Percentiles rank a stretch among this genome's conserved stretches.
These are phyloP conservation scores for Sardinella longiceps DNA, from an alignment of 2,797 vertebrate species.

Conservation along the genomic window DNA sequence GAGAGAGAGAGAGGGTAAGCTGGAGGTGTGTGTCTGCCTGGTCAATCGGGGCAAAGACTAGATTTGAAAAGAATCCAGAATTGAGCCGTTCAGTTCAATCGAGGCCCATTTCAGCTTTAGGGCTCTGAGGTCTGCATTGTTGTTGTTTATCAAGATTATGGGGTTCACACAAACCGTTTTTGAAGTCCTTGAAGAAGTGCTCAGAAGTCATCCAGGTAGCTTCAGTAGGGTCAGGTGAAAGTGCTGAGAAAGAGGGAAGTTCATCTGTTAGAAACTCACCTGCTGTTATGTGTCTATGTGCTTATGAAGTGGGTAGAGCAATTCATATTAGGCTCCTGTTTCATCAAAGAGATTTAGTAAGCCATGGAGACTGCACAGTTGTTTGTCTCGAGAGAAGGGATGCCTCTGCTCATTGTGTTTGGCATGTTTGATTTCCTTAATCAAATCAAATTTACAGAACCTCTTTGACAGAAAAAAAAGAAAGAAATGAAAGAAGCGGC, in stretches of 20 bases:
- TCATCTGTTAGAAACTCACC: too few relatives aligned
- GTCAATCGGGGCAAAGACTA: background rate
- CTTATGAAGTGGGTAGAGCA: background rate
- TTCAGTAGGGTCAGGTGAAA: background rate
- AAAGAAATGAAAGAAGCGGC: background rate
- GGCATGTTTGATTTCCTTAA: background rate
- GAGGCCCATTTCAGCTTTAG: background rate
- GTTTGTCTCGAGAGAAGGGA: background rate
- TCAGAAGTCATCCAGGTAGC: background rate
- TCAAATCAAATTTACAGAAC: background rate
- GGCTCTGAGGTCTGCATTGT: background rate
- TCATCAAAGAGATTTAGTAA: background rate
- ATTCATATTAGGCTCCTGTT: background rate
- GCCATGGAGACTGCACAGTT: background rate
- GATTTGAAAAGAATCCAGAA: background rate
- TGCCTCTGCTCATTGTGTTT: background rate
- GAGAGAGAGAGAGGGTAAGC: background rate
- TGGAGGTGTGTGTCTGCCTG: background rate
- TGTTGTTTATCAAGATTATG: background rate
- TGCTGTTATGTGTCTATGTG: background rate
- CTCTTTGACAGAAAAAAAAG: background rate
- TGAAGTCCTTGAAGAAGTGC: background rate
- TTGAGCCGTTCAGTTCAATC: background rate
- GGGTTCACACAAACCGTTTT: background rate
- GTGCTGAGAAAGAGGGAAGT: background rate